Evolutionary conservation across 2,113 vertebrate genomes (phyloP).

Genomic region (Malurus cyaneus): DNA sequence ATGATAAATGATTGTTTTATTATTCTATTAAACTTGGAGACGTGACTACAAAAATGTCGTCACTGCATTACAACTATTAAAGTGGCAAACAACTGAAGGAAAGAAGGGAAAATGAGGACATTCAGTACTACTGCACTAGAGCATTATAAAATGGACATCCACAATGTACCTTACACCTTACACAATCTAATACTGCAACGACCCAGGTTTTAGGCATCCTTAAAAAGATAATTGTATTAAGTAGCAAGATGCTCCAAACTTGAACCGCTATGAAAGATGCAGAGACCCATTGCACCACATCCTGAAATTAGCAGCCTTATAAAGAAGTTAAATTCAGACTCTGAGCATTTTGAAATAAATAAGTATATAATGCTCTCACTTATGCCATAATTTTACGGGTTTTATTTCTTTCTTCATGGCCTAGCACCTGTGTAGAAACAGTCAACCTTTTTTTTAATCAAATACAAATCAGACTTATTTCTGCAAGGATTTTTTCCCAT

Average conservation of each 20-base stretch:
- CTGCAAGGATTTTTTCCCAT: background rate
- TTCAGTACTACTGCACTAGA: background rate
- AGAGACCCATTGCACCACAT: background rate
- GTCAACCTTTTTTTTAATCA: background rate
- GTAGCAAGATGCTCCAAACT: background rate
- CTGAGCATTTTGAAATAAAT: background rate
- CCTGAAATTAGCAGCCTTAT: background rate
- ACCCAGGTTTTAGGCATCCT: background rate
- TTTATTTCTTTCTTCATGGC: background rate
- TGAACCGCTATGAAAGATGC: background rate
- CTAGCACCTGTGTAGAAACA: background rate
- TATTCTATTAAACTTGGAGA: background rate
- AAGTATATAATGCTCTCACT: background rate
- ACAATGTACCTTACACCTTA: background rate
- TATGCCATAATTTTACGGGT: background rate
- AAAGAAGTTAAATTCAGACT: background rate
- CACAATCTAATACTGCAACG: background rate
- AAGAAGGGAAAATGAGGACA: background rate
- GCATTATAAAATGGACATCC: background rate
- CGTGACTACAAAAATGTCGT: background rate
- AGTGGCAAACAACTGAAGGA: background rate
- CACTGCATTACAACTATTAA: background rate
- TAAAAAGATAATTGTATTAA: background rate
- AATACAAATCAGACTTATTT: background rate
- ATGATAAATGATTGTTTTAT: background rate